Base-by-base conservation (phyloP, 2,888 invertebrate species). In the Hofmannophila pseudospretella region DNA sequence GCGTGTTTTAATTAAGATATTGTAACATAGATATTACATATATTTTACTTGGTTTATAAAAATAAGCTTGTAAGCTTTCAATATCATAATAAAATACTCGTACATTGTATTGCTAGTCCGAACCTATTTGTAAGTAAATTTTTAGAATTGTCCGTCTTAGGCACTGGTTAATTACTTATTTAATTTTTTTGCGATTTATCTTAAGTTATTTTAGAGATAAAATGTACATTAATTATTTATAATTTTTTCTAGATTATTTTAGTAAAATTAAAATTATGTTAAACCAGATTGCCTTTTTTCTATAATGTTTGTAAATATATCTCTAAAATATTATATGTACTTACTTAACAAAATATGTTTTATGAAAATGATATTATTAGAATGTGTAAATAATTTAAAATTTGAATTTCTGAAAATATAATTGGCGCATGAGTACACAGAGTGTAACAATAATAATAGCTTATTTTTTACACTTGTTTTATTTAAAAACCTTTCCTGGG, bases 391-490 rank as follows among this genome's bases (percentile, higher is more conserved):
- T 42, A 38, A 4, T 16, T 16, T 16, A 4, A 16, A 20, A 16
- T 31, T 5, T 25, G 12, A 33, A 16, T 26, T 25, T 31, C 7
- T 25, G 12, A 33, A 16, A 32, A 9, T 33, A 26, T 31, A 26
- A 34, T 40, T 36, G 23, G 49, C 54, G 58, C 54, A 46, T 49
- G 32, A 55, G 42, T 48, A 74, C 75, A 77, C 78, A 67, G 74
- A 72, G 71, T 78, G 71, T 78, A 68, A 71, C 64, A 69, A 75
- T 67, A 70, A 84, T 79, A 80, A 82, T 81, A 81, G 82, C 81
- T 82, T 82, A 67, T 74, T 75, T 78, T 69, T 7, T 23, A 23
- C 7, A 38, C 36, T 44, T 44, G 36, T 53, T 50, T 56, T 44
- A 49, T 67, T 62, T 55, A 38, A 16, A 3, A n/a, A n/a, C n/a